Conservation (phyloP, 2,797 vertebrate species). For the Gambelia wislizenii region DNA sequence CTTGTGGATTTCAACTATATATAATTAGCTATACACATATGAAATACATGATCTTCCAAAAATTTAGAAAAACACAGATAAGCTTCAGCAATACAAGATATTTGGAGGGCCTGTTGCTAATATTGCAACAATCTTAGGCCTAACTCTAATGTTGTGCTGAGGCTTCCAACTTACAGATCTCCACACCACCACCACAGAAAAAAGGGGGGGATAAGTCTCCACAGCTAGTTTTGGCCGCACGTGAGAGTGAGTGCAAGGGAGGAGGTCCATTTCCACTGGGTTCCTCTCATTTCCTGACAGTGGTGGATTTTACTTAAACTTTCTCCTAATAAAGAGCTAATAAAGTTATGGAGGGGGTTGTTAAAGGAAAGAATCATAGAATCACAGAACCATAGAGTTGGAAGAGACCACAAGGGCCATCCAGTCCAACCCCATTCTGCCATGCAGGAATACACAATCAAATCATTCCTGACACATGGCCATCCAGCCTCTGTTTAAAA, state of each 20-base stretch:
- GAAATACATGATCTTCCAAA: background rate
- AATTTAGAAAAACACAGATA: slow-evolving; percentile 10
- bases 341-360: background rate
- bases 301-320: background rate
- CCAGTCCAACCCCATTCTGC: too few species aligned
- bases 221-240: too few species aligned
- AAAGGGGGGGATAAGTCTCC: too few species aligned
- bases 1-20: background rate
- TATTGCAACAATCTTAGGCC: background rate
- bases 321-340: background rate
- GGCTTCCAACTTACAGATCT: too few species aligned
- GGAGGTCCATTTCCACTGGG: background rate
- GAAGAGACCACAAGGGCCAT: too few species aligned
- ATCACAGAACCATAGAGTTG: too few species aligned
- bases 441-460: too few species aligned
- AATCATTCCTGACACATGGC: too few species aligned
- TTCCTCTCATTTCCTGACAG: background rate
- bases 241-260: too few species aligned
- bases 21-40: background rate
- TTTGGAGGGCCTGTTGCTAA: slow-evolving; percentile 1
- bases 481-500: too few species aligned
- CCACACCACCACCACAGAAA: too few species aligned
- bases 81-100: background rate
- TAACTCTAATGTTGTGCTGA: too few species aligned
- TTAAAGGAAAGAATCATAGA: slow-evolving; percentile 12